These are phyloP conservation scores for Cyclargus thomasi DNA, from an alignment of 1,140 invertebrate species.

Conservation along the genomic window DNA sequence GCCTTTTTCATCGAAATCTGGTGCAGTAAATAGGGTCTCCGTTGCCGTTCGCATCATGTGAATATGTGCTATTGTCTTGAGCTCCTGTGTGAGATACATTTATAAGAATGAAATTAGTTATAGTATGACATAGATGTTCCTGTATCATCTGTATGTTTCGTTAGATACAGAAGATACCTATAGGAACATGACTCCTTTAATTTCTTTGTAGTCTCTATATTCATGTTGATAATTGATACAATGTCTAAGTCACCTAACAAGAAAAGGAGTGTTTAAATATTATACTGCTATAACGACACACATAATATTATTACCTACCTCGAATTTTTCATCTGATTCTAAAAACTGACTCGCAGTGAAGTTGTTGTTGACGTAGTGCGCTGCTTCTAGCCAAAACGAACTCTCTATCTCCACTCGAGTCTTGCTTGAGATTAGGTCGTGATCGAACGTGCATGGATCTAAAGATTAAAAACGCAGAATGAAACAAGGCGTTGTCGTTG, in stretches of 20 bases:
- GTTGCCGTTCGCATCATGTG: slow-evolving; percentile 42
- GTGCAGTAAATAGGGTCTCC: slow-evolving; percentile 32
- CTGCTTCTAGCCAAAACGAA: slow-evolving; percentile 57
- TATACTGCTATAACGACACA: no score
- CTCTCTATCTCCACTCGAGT: slow-evolving; percentile 52
- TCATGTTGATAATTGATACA: no score
- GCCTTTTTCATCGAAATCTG: slow-evolving; percentile 27
- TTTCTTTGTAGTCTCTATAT: no score
- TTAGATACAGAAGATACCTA: no score
- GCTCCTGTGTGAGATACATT: slow-evolving; percentile 36
- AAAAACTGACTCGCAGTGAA: slow-evolving; percentile 50
- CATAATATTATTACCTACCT: no score
- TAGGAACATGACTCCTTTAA: no score
- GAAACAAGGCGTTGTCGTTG: no score
- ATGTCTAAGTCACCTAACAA: no score
- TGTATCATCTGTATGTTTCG: no score
- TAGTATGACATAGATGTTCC: not conserved
- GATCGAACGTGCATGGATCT: slow-evolving; percentile 50
- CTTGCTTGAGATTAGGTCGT: slow-evolving; percentile 52
- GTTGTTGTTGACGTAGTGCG: slow-evolving; percentile 56
- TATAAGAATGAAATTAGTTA: no score
- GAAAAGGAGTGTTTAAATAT: no score
- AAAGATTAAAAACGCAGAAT: slow-evolving; percentile 35
- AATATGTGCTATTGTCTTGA: slow-evolving; percentile 55
- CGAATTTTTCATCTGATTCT: slow-evolving; percentile 38